Conservation (phyloP, 23 tunicate genomes). For the Styela clava region DNA sequence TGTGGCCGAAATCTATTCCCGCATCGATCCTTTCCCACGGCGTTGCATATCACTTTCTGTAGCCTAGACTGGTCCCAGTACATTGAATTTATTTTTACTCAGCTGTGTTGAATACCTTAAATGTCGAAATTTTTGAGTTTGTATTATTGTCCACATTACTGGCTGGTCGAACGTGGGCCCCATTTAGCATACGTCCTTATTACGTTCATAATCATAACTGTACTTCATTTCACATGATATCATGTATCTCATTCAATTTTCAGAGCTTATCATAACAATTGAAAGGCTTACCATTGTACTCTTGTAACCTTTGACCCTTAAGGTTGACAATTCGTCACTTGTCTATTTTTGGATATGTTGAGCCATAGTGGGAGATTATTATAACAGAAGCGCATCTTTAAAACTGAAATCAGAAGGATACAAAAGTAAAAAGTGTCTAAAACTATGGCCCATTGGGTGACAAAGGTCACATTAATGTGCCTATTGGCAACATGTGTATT, state of each 20-base stretch:
- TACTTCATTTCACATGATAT: background rate
- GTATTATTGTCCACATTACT: too few relatives aligned
- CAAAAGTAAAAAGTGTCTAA: too few relatives aligned
- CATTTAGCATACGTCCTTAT: too few relatives aligned
- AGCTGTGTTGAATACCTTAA: too few relatives aligned
- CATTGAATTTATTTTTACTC: too few relatives aligned
- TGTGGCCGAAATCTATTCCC: background rate
- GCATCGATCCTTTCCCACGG: slow-evolving; percentile 13
- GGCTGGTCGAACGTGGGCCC: too few relatives aligned
- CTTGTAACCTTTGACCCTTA: background rate
- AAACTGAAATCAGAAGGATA: too few relatives aligned
- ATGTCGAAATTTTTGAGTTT: too few relatives aligned
- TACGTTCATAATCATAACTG: too few relatives aligned
- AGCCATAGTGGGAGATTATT: background rate
- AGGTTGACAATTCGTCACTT: background rate
- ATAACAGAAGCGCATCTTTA: background rate
- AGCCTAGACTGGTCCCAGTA: background rate
- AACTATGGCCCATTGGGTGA: background rate
- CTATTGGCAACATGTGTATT: background rate
- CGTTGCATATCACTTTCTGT: background rate
- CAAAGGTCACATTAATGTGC: background rate
- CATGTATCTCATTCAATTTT: background rate
- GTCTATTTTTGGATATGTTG: background rate
- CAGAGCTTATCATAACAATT: background rate
- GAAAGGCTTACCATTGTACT: background rate